phyloP scores from a whole-genome alignment of 1,140 invertebrate species.

The Ladona fulva region DNA sequence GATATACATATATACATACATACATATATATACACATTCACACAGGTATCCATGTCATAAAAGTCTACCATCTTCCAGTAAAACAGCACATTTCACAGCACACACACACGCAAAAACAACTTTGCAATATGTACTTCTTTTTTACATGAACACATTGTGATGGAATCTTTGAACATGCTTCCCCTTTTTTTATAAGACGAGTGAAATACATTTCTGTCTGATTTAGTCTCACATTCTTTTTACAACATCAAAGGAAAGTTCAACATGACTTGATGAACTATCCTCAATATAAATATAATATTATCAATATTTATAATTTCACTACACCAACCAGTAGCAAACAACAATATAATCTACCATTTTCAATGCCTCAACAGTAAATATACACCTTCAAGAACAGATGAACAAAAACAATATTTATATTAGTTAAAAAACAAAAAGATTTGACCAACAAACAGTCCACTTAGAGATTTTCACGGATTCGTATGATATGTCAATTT shows the following conservation, averaged over 20 bases:
- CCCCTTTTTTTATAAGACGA: not conserved
- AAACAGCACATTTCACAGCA: not conserved
- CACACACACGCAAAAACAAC: not conserved
- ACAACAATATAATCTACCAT: not conserved
- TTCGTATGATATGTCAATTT: conserved; percentile 9
- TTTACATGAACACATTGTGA: conserved; percentile 10
- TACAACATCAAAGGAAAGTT: conserved; percentile 2
- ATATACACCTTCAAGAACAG: conserved; percentile 5
- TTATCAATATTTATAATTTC: conserved; percentile 9
- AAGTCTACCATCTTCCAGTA: not conserved
- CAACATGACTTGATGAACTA: not conserved
- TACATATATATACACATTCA: not conserved
- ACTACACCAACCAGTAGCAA: conserved; percentile 8
- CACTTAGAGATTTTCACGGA: not conserved
- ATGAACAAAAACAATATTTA: conserved; percentile 8
- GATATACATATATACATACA: not conserved
- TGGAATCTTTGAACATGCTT: conserved; percentile 4
- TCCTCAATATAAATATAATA: conserved; percentile 6
- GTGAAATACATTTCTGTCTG: conserved; percentile 6
- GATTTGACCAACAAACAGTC: conserved; percentile 9
- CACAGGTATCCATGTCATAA: not conserved
- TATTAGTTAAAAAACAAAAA: conserved; percentile 5
- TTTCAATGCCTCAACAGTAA: not conserved
- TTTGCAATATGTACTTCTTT: conserved; percentile 10
- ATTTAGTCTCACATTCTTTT: not conserved